Evolutionary conservation across 1,140 invertebrate species (phyloP), one percentile per base, ranked within the genome.

Genomic region (Gryon sp.): DNA sequence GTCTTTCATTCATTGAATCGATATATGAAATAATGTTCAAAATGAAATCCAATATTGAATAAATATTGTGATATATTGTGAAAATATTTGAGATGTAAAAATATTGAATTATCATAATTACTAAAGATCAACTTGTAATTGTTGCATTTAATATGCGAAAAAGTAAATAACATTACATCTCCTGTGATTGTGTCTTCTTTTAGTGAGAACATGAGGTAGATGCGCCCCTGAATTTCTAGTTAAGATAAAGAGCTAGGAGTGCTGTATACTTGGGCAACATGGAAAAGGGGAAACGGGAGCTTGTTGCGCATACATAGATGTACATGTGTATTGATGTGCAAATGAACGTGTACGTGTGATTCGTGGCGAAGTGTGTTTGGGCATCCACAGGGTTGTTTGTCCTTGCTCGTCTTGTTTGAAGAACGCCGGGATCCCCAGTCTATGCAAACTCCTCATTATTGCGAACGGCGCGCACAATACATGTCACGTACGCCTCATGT

Each of bases 401-500:
- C 63, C 73, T 79, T 66, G 74, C 77, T 79, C 69, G 75, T 73
- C 69, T 69, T 81, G 79, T 81, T 85, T 86, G 84, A 86, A 85
- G 84, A 86, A 86, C 84, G 83, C 82, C 81, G 81, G 81, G 38
- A 80, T 84, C 84, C 83, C 83, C 82, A 80, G 84, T 83, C 83
- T 85, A 82, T 84, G 84, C 83, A 86, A 86, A 85, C 84, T 84
- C 82, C 84, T 86, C 84, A 86, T 86, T 84, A 86, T 86, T 84
- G 79, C 82, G 79, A 84, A 83, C 82, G 82, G 69, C 77, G 80
- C 74, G 82, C 80, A 83, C 79, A 76, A 70, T 55, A 34, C 68
- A 80, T 60, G 69, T 57, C 79, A 78, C 75, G 79, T 74, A 81
- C 78, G 75, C 45, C 36, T 36, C 75, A 65, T 59, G 26, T 55